Base-by-base conservation (phyloP, 1,140 invertebrate genomes). In the Nilaparvata lugens region DNA sequence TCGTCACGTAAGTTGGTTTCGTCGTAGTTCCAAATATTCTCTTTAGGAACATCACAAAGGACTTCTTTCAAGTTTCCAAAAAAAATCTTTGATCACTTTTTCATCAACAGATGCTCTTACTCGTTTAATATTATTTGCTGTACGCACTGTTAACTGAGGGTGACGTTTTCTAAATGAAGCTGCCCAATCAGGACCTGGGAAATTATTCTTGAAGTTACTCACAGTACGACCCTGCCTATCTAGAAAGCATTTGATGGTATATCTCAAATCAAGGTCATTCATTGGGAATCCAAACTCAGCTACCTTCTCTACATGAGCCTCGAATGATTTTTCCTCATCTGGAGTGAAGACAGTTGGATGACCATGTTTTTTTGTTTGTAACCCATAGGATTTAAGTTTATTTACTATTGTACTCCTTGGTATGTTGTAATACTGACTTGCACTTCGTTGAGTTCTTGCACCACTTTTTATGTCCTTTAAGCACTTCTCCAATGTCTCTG, bases 1-100 rank as follows among this genome's bases (percentile, higher is more conserved):
- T 75, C 68, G 61, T 74, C 72, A 0, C 58, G 62, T 11, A 74
- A 61, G 66, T 75, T 73, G 9, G 73, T 76, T 63, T 73, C 70
- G 56, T 76, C 74, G 61, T 70, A 75, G 62, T 75, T 75, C 2
- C 72, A 24, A n/a, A 75, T 71, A 56, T 71, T 67, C 19, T 60
- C 16, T 18, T 67, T 61, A 38, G 68, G 68, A 31, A 72, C 62
- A 38, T 64, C 64, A 62, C 69, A 35, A 11, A 75, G 35, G 21
- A 54, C 42, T 38, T 53, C 21, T 59, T 24, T 31, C 18, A 73
- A 58, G 61, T 74, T 60, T 4, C 60, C 63, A 62, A 60, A 71
- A 70, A 70, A 68, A 72, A 42, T 62, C 43, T 45, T 66, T 67
- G 25, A 65, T 24, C 28, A 24, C 35, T 14, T 54, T 45, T 35